Evolutionary conservation across 2,888 invertebrate genomes (phyloP).

Genomic region (Ennomos quercinarius): DNA sequence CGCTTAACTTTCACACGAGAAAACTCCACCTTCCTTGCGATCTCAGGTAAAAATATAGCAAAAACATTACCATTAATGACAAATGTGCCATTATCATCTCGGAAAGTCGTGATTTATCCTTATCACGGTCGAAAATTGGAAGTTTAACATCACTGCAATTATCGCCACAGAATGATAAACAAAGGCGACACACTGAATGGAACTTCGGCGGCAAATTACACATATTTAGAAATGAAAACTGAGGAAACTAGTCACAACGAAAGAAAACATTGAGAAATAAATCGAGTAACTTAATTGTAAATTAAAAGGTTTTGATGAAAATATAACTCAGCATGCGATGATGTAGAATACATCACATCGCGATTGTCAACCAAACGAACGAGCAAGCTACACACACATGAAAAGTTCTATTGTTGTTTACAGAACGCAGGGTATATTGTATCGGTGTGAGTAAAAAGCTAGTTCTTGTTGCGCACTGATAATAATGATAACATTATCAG

Average conservation of each 20-base stretch:
- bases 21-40: slow-evolving; percentile 66
- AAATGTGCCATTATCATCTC: slow-evolving; percentile 92
- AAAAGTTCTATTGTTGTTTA: slow-evolving; percentile 74
- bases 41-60: slow-evolving; percentile 55
- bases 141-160: slow-evolving; percentile 90
- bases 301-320: slow-evolving; percentile 82
- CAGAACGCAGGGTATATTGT: slow-evolving; percentile 67
- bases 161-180: slow-evolving; percentile 92
- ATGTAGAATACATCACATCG: slow-evolving; percentile 85
- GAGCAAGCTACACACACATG: slow-evolving; percentile 82
- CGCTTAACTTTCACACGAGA: slow-evolving; percentile 84
- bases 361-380: slow-evolving; percentile 85
- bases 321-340: slow-evolving; percentile 84
- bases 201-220: slow-evolving; percentile 96
- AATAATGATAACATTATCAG: slow-evolving; percentile 80
- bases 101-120: slow-evolving; percentile 88
- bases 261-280: slow-evolving; percentile 84
- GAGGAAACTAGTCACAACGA: slow-evolving; percentile 80
- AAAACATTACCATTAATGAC: slow-evolving; percentile 89
- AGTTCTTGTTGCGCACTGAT: slow-evolving; percentile 75
- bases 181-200: slow-evolving; percentile 97
- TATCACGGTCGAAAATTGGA: slow-evolving; percentile 91
- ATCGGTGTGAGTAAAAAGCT: slow-evolving; percentile 64
- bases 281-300: slow-evolving; percentile 80
- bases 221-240: slow-evolving; percentile 90